A percentile compares a stretch with the other conserved stretches of the same genome.
These are phyloP conservation scores for Campoletis sonorensis DNA, from an alignment of 1,140 invertebrate genomes.

Conservation along the genomic window DNA sequence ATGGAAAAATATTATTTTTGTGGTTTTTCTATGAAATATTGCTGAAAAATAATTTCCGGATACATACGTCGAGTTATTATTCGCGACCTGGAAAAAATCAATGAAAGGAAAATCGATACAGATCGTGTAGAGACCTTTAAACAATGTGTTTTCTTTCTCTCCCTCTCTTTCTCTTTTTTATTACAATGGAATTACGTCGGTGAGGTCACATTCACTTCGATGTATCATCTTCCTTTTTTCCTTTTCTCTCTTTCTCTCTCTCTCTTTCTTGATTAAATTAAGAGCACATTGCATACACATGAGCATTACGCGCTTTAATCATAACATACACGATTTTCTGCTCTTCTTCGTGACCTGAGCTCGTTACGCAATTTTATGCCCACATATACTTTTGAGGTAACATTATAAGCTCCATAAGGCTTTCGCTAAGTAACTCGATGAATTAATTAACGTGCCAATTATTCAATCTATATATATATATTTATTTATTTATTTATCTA, in stretches of 20 bases:
- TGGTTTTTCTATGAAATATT: no score
- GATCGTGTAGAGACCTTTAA: background rate
- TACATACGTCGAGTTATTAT: no score
- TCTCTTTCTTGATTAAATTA: background rate
- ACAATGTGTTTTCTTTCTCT: background rate
- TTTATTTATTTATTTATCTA: no score
- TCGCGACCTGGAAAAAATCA: background rate
- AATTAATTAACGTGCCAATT: slow-evolving; percentile 2
- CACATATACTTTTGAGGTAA: slow-evolving; percentile 10
- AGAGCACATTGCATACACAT: slow-evolving; percentile 3
- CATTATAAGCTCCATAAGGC: background rate
- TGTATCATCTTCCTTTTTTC: background rate
- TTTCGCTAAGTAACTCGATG: background rate
- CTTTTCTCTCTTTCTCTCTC: background rate
- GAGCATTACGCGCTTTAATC: no score
- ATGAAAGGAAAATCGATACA: slow-evolving; percentile 4
- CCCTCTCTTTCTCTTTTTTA: no score
- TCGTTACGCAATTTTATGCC: slow-evolving; percentile 41
- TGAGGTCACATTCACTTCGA: slow-evolving; percentile 6
- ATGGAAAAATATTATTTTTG: no score
- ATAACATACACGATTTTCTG: background rate
- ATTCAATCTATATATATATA: background rate
- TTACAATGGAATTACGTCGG: background rate
- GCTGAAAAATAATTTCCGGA: no score
- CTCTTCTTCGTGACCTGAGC: slow-evolving; percentile 23